phyloP scores from a whole-genome alignment of 2,797 vertebrate genomes.

The Notamacropus eugenii region DNA sequence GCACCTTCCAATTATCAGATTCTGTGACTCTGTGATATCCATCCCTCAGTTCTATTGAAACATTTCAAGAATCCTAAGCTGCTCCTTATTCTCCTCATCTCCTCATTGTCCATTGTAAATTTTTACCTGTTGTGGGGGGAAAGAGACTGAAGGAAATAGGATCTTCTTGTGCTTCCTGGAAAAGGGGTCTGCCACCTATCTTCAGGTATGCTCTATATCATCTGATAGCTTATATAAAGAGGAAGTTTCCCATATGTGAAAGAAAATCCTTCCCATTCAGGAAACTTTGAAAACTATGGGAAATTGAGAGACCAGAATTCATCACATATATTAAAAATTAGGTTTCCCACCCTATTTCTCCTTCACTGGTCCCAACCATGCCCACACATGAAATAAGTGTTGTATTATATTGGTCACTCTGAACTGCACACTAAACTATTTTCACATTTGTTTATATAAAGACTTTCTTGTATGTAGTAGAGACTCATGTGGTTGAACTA shows the following conservation, averaged over 20 bases:
- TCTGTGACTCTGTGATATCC: not conserved
- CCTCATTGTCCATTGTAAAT: not conserved
- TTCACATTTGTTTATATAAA: not conserved
- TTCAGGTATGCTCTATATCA: not conserved
- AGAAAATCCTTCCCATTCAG: not conserved
- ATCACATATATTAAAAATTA: not conserved
- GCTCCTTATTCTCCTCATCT: constrained; percentile 7
- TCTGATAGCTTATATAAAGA: not conserved
- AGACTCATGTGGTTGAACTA: not conserved
- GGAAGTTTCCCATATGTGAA: not conserved
- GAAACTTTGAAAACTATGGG: not conserved
- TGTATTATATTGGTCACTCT: not conserved
- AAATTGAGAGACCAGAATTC: not conserved
- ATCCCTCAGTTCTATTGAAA: constrained; percentile 10
- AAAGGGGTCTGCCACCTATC: not conserved
- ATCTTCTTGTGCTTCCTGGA: not conserved
- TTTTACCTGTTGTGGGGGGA: not conserved
- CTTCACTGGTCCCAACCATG: not conserved
- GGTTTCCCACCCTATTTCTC: not conserved
- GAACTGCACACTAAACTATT: not conserved
- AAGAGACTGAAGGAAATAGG: constrained; percentile 26
- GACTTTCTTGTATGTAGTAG: not conserved
- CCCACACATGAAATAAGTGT: not conserved
- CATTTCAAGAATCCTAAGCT: constrained; percentile 17
- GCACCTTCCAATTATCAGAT: not conserved